Evolutionary conservation across 2,113 vertebrate species (phyloP), one percentile per base, ranked within the genome.

Genomic region (Eulemur macaco): DNA sequence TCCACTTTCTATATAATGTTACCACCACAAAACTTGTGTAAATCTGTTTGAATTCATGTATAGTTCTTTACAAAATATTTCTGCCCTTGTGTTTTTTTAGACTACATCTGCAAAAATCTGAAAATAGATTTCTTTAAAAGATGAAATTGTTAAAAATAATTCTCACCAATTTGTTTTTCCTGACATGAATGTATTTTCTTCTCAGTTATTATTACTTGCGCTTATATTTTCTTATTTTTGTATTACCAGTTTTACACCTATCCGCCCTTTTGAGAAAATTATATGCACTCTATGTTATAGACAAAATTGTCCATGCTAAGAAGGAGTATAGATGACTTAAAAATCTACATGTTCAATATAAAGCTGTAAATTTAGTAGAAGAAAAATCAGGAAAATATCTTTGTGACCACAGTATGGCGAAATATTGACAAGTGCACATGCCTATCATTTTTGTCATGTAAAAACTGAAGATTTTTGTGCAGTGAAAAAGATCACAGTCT

Each of bases 111-210:
- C 45, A 94, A 63, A 94, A 90, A 71, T 81, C 50, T 96, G 85
- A 97, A 97, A 96, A 90, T 92, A 90, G 39, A 81, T 45, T 95
- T 96, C 15, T 86, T 97, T 92, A 80, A 34, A 93, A 92, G 50
- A 52, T 96, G 63, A 91, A 93, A 84, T 92, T 95, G 45, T 89
- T 96, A 90, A 91, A 96, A 96, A 97, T 89, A 80, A 86, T 97
- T 93, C 23, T 86, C 34, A 78, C n/a, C 88, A 74, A 96, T 83
- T 96, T 95, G 23, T 69, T 95, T 95, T 93, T 86, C 45, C 50
- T 17, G 12, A 52, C 21, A 73, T 54, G 12, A 95, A 69, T 78
- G 14, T 64, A 95, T 77, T 85, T 42, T 89, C 85, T 87, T 77
- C 50, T 95, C 68, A 94, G 86, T 82, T 56, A 31, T 87, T 80